phyloP scores from a whole-genome alignment of 2,888 invertebrate species.

The Petrolisthes manimaculis region DNA sequence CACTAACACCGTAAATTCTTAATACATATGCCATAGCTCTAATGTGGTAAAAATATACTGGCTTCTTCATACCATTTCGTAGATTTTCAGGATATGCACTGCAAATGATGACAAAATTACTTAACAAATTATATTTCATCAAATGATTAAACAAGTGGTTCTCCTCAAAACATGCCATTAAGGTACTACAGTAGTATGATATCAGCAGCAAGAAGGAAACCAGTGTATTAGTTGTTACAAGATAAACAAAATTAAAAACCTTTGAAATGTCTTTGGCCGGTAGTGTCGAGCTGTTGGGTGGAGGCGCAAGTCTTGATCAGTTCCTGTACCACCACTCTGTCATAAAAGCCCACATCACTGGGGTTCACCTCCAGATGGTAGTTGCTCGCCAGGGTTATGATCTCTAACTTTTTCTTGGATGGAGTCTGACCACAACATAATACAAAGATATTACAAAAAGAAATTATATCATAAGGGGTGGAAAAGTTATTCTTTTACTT shows the following conservation, averaged over 20 bases:
- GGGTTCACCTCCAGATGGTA: conserved; percentile 95
- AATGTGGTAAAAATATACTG: no score
- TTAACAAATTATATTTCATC: no score
- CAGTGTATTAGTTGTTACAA: no score
- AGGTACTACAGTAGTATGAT: no score
- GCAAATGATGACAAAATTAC: no score
- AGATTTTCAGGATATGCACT: no score
- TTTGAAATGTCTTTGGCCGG: conserved; percentile 92
- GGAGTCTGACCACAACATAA: conserved; percentile 72
- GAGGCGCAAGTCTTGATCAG: conserved; percentile 97
- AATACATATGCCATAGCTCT: no score
- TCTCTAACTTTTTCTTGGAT: conserved; percentile 94
- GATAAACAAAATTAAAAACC: conserved; percentile 70
- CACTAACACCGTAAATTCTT: no score
- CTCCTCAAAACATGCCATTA: no score
- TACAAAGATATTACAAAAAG: neutral
- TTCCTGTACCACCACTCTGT: conserved; percentile 96
- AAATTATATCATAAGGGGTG: neutral
- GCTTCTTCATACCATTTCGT: no score
- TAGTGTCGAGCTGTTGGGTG: conserved; percentile 91
- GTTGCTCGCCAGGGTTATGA: conserved; percentile 91
- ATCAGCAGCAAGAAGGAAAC: no score
- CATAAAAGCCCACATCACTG: conserved; percentile 97
- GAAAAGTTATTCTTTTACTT: neutral
- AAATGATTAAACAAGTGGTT: no score